A percentile compares a stretch with the other conserved stretches of the same genome.
phyloP scores from a whole-genome alignment of 2,797 vertebrate species.

The Brotula barbata region DNA sequence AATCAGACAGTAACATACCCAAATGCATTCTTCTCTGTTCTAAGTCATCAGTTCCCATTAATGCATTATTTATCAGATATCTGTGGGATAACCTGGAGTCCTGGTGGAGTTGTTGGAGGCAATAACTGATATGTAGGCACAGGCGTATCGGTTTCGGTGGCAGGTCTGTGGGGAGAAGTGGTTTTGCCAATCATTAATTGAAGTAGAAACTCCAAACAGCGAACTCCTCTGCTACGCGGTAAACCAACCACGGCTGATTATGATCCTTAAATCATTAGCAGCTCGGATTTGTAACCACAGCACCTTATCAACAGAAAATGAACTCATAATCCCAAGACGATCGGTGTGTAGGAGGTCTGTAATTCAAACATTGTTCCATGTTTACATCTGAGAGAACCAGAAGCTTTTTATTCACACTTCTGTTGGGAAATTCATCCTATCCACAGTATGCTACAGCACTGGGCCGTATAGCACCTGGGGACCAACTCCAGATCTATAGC shows the following conservation, averaged over 20 bases:
- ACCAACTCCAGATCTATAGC: too few relatives aligned
- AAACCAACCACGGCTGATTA: conserved; percentile 93
- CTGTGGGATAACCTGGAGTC: conserved; percentile 43
- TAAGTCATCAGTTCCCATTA: conserved; percentile 8
- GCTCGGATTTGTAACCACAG: conserved; percentile 83
- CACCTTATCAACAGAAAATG: conserved; percentile 78
- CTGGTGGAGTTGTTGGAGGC: conserved; percentile 40
- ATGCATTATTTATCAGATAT: conserved; percentile 33
- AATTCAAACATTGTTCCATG: too few relatives aligned
- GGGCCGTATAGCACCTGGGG: too few relatives aligned
- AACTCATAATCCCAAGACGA: conserved; percentile 38
- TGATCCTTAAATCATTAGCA: conserved; percentile 92
- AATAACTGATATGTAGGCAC: conserved; percentile 43
- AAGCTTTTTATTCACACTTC: too few relatives aligned
- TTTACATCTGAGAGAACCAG: too few relatives aligned
- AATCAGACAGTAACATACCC: conserved; percentile 16
- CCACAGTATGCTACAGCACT: too few relatives aligned
- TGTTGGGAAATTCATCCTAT: too few relatives aligned
- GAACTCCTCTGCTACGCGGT: conserved; percentile 73
- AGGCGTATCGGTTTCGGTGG: conserved; percentile 63
- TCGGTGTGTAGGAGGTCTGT: too few relatives aligned
- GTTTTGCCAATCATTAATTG: conserved; percentile 90
- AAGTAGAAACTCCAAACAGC: conserved; percentile 83
- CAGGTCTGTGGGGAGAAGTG: conserved; percentile 83
- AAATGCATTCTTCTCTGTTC: neutral